Evolutionary conservation across 2,113 vertebrate genomes (phyloP), one percentile per base, ranked within the genome.

Genomic region (Manacus vitellinus): DNA sequence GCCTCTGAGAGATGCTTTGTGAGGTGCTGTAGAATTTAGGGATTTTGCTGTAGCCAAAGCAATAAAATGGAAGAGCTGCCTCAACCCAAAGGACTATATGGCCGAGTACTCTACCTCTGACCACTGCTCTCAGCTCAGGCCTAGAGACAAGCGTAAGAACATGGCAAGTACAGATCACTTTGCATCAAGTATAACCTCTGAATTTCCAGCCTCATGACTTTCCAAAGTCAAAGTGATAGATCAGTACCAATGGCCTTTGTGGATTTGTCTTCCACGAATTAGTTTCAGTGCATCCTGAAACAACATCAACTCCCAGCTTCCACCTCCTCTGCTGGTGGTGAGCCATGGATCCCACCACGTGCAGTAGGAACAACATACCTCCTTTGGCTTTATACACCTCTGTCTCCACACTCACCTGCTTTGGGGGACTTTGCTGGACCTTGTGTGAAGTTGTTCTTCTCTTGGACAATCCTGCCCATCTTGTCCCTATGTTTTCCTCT

Each of bases 101-200:
- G 9, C 22, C 1, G 0, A 59, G 10, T 46, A 8, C 5, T 73
- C 31, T 54, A 9, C 6, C 23, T 61, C 21, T 7, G 0, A 17
- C 0, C 1, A 23, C 7, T 0, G 0, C 54, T 59, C 9, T n/a
- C 46, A 12, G 7, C n/a, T 62, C 33, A 67, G 74, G 24, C 27
- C 33, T 61, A 16, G 44, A 76, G 55, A n/a, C 7, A 24, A 23
- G 23, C 9, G 4, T 2, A 24, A 83, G 41, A 73, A 47, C 16
- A 11, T 2, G 6, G 4, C 8, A 41, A 47, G 8, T 4, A 70
- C 22, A 78, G 33, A 47, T 19, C 14, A 4, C 8, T 63, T 62
- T 63, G 10, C 14, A 37, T 24, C 39, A 35, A 20, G 4, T 7
- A 25, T 13, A 13, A 59, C 43, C 25, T 77, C 61, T 24, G 3